Evolutionary conservation across 2,888 invertebrate genomes (phyloP).

Genomic region (Ornithoptera priamus): DNA sequence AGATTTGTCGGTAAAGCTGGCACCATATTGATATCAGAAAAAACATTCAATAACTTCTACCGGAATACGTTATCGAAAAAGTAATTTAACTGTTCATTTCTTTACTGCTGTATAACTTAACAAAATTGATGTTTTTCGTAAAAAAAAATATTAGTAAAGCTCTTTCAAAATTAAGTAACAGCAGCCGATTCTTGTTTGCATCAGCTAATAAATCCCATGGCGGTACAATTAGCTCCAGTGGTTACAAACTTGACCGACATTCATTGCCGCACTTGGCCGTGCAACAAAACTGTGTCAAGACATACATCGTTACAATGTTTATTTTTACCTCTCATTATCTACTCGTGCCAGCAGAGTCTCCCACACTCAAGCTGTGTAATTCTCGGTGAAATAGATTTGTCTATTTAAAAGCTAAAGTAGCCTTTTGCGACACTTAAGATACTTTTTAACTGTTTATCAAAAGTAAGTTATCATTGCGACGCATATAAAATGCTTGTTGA

Average conservation of each 20-base stretch:
- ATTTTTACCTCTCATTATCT: conserved; percentile 44
- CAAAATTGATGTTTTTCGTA: background rate
- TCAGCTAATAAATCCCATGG: conserved; percentile 13
- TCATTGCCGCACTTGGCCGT: conserved; percentile 43
- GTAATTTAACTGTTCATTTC: background rate
- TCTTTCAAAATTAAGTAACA: background rate
- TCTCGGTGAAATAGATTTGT: background rate
- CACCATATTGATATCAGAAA: background rate
- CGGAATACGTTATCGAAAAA: background rate
- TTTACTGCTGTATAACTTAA: background rate
- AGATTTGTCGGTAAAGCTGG: background rate
- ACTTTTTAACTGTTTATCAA: too few species aligned
- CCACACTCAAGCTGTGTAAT: conserved; percentile 31
- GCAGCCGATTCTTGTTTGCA: background rate
- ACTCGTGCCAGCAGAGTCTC: conserved; percentile 39
- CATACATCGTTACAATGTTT: conserved; percentile 39
- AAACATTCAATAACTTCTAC: background rate
- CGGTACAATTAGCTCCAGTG: conserved; percentile 23
- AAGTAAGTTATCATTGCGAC: too few species aligned
- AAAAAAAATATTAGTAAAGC: background rate
- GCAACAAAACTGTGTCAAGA: conserved; percentile 44
- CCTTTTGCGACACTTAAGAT: too few species aligned
- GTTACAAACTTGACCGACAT: conserved; percentile 43
- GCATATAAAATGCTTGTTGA: too few species aligned
- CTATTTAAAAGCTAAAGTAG: conserved; percentile 3